phyloP scores from a whole-genome alignment of 2,797 vertebrate species.

The Urophycis tenuis region DNA sequence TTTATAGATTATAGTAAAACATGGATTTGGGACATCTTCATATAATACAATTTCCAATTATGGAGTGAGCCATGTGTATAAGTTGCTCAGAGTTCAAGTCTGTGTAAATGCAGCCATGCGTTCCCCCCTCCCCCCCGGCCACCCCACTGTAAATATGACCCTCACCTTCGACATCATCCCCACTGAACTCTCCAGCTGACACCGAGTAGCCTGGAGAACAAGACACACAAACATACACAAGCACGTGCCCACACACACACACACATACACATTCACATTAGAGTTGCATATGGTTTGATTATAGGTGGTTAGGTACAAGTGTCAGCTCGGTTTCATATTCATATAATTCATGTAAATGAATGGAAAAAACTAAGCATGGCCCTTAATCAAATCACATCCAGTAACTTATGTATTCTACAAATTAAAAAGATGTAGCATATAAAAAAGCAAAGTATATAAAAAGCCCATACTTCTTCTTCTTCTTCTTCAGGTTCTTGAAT shows the following conservation, averaged over 20 bases:
- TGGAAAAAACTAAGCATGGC: no score
- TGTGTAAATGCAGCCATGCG: constrained; percentile 26
- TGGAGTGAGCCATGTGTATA: constrained; percentile 23
- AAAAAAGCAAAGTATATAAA: no score
- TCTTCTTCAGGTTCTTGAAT: no score
- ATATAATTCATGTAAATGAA: neutral
- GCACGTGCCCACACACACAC: neutral
- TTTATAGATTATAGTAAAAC: neutral
- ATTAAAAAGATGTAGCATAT: no score
- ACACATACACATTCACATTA: neutral
- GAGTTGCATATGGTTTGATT: neutral
- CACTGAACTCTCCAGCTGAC: constrained; percentile 61
- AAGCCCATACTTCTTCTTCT: no score
- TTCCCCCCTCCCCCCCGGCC: neutral
- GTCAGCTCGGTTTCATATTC: neutral
- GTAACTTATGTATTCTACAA: no score
- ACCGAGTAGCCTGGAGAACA: constrained; percentile 62
- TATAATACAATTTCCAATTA: constrained; percentile 1
- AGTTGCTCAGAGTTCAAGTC: constrained; percentile 13
- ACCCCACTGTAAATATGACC: constrained; percentile 46
- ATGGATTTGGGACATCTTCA: neutral
- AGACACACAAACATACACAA: neutral
- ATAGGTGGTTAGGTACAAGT: neutral
- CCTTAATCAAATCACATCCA: no score
- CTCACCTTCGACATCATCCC: constrained; percentile 65